Evolutionary conservation across 23 tunicate species (phyloP).

Genomic region (Botrylloides violaceus): DNA sequence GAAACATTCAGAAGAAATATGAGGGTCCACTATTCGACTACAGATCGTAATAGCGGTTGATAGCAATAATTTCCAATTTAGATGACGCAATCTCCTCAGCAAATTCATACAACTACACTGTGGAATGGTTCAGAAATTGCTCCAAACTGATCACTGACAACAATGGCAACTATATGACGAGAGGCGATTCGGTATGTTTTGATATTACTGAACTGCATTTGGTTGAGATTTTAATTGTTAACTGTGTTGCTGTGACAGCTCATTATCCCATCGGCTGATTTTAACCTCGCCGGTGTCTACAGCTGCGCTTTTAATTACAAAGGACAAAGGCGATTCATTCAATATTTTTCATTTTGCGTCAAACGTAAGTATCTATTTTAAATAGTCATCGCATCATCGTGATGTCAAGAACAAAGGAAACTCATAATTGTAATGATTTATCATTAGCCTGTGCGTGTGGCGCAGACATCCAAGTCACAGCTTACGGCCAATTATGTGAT

Average conservation of each 20-base stretch:
- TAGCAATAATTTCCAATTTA: no score
- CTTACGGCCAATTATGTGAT: no score
- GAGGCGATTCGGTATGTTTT: background rate
- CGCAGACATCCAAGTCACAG: no score
- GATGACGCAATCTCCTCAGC: background rate
- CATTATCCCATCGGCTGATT: background rate
- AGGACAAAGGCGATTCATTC: background rate
- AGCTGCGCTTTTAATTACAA: background rate
- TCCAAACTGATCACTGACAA: background rate
- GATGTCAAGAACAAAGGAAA: no score
- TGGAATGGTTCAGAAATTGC: background rate
- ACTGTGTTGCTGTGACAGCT: background rate
- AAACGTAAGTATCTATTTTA: background rate
- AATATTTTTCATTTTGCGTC: background rate
- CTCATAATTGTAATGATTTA: no score
- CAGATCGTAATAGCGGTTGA: no score
- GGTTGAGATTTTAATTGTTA: no score
- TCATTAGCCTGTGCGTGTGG: no score
- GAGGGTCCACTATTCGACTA: no score
- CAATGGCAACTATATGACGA: background rate
- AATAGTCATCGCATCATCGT: no score
- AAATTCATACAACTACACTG: background rate
- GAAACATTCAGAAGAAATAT: no score
- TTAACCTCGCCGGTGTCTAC: background rate
- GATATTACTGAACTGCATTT: no score